Base-by-base conservation (phyloP, 2,797 vertebrate genomes). In the Chiropotes sagulatus region DNA sequence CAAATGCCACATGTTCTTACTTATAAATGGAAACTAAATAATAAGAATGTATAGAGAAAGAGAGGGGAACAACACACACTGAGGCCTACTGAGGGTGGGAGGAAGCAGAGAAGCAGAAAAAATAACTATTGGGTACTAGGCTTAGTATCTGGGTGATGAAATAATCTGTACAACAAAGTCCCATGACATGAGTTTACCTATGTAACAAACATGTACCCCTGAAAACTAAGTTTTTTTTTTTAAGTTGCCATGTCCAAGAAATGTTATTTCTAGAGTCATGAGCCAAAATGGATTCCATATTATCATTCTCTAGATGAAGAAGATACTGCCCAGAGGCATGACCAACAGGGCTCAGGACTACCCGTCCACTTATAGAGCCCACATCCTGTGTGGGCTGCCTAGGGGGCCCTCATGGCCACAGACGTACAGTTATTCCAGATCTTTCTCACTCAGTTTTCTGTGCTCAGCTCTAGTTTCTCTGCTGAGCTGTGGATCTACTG, bases 281-380 rank as follows among this genome's bases (percentile, higher is more conserved):
- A 70, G 83, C 12, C 28, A 54, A 28, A 26, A 8, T 22, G 39
- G 30, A 15, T 11, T 13, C 58, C 36, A 12, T 90, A 67, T 33
- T 58, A 81, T 96, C 26, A 0, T 17, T 97, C 97, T 57, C 52
- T 39, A 84, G 36, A 30, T 24, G 30, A 1, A 9, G 11, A 81
- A 61, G 19, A 6, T 1, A 7, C 41, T 11, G 2, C 52, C 50
- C 15, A 30, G 44, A 0, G 3, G 15, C 2, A 7, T 22, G 28
- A 44, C 28, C 6, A 19, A 26, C 44, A 22, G 50, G 8, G 14
- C 15, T 15, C n/a, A 5, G 13, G 3, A 12, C 8, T 3, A 28
- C n/a, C 20, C 0, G 0, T 14, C 11, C n/a, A 41, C 58, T 22
- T n/a, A 11, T 4, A 13, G 39, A 24, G 48, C 46, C 24, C 22